Base-by-base conservation (phyloP, 1,140 invertebrate genomes). In the Nasonia vitripennis region DNA sequence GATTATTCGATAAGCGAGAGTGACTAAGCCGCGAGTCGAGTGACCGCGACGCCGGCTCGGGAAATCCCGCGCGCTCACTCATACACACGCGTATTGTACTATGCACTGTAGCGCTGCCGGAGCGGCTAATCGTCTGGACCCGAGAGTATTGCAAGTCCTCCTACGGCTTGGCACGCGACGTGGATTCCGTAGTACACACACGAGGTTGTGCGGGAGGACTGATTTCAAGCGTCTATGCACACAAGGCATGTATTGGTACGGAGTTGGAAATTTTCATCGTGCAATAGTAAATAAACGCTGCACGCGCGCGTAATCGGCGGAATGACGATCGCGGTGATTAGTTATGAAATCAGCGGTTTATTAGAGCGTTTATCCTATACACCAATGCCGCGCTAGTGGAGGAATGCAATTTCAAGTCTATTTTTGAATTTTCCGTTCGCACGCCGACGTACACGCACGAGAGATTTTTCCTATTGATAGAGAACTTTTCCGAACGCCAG, bases 1-100 rank as follows among this genome's bases (percentile, higher is more conserved):
- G 78, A 79, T 67, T 79, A 68, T 41, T 51, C 80, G 80, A 80
- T 79, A 79, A 79, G 27, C 48, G 78, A 6, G 34, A 17, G 62
- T 80, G 62, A 79, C 78, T 79, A 79, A 79, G 14, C 51, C 2
- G 3, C 55, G 78, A 70, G 62, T 20, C 17, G 14, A 41, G 62
- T 34, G 78, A 41, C 34, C 51, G 27, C 55, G 51, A 37, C 31
- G 75, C 17, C 62, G 14, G 51, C 51, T 34, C 78, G 78, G 78
- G 78, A 80, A 80, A 80, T 80, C 55, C 78, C 78, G 62, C 34
- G 37, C 17, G 10, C 34, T 34, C 68, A 71, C 68, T 31, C 68
- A 31, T 23, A 34, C 68, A 10, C 68, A 31, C 68, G 20, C 6
- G 9, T 31, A 68, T 27, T 27, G 27, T 23, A 68, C 17, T 37